Base-by-base conservation (phyloP, 2,113 vertebrate genomes). In the Cepphus grylle region DNA sequence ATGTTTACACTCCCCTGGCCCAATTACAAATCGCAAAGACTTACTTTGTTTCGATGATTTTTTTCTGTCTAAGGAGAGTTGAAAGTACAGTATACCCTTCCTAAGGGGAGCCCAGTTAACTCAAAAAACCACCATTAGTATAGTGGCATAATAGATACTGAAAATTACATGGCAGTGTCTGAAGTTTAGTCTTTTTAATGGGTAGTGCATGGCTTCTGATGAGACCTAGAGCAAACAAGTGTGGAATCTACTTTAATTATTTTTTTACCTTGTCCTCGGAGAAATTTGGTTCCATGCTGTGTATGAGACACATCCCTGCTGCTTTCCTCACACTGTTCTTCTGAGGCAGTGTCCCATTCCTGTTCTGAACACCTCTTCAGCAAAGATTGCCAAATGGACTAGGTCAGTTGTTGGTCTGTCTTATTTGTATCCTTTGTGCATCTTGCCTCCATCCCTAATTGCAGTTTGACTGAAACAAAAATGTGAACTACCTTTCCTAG, bases 61-160 rank as follows among this genome's bases (percentile, higher is more conserved):
- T 88, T 83, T 91, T 95, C 88, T 91, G 77, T 69, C 82, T 87
- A 56, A 81, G 43, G 30, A 56, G 36, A 87, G 62, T 30, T 94
- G 56, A 65, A 91, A 73, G 58, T 86, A 76, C 66, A 82, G 18
- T 38, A 45, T 78, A 67, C 17, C 30, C 43, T 91, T 95, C 74
- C 61, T 79, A 55, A 76, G 53, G 55, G 65, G 70, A 94, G 6
- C 15, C 49, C 40, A 26, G 34, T 58, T 85, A 85, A 76, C 34
- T 92, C 22, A 76, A 94, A 91, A 66, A n/a, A n/a, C n/a, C 22
- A 58, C 16, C 45, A 5, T 93, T 55, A 74, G 8, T 32, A 12
- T 11, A 14, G 32, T 88, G 52, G 27, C 5, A 4, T 74, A 84
- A 36, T 16, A 63, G n/a, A 27, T 43, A 78, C 10, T 53, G 66